Evolutionary conservation across 2,797 vertebrate genomes (phyloP).

Genomic region (Odontamblyopus rebecca): DNA sequence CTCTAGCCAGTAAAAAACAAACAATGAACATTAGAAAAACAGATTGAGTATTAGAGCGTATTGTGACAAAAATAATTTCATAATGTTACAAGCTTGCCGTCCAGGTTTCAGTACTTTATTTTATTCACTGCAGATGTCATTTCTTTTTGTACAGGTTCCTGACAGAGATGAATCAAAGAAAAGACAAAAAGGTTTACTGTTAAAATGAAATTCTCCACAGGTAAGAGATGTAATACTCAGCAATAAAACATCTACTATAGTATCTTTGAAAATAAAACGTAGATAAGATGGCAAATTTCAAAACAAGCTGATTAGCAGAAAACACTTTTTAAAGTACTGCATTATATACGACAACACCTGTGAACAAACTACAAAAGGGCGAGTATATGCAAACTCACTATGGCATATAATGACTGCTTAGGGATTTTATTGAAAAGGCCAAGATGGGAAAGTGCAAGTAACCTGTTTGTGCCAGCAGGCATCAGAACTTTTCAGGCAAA

Average conservation of each 20-base stretch:
- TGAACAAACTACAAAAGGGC: too few relatives aligned
- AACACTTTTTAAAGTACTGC: too few relatives aligned
- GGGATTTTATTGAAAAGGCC: too few relatives aligned
- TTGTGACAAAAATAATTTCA: background rate
- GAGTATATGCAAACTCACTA: too few relatives aligned
- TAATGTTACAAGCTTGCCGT: background rate
- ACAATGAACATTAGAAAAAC: too few relatives aligned
- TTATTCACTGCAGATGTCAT: background rate
- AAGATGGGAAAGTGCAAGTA: too few relatives aligned
- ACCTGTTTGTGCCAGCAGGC: too few relatives aligned
- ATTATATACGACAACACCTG: too few relatives aligned
- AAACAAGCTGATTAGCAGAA: slow-evolving; percentile 11
- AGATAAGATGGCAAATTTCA: slow-evolving; percentile 1
- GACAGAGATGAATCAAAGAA: slow-evolving; percentile 20
- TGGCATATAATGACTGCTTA: too few relatives aligned
- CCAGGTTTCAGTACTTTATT: background rate
- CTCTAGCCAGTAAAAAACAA: too few relatives aligned
- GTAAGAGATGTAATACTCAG: slow-evolving; percentile 17
- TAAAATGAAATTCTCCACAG: slow-evolving; percentile 32
- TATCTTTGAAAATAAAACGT: slow-evolving; percentile 14
- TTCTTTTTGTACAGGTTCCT: slow-evolving; percentile 6
- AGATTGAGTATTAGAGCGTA: background rate
- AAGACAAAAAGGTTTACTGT: slow-evolving; percentile 4
- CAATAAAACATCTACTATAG: slow-evolving; percentile 15
- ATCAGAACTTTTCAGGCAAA: too few relatives aligned